Base-by-base conservation (phyloP, 1,140 invertebrate genomes). In the Drosophila setifemur region DNA sequence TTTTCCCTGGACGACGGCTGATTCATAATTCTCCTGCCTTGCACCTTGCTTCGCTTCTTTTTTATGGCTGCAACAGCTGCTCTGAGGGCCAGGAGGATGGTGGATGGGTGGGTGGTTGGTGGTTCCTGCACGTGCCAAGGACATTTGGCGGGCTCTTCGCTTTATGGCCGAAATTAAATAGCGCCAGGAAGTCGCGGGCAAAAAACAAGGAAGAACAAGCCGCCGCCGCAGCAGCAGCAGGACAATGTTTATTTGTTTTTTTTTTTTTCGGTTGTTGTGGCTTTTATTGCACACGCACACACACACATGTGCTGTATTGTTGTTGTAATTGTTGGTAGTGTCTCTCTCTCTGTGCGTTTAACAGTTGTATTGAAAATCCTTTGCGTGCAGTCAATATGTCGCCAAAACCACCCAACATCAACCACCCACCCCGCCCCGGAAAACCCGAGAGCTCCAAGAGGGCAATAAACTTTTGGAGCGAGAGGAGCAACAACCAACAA, bases 381-480 rank as follows among this genome's bases (percentile, higher is more conserved):
- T 88, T 88, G 83, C 83, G 83, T 88, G 77, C 67, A 81, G 71
- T 87, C 83, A 75, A 82, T 67, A 72, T 85, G 70, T 77, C 79
- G 64, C 50, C 54, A 35, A 33, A 29, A 26, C 35, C 33, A 1
- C 26, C 25, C 9, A n/a, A n/a, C n/a, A n/a, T n/a, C n/a, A n/a
- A n/a, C n/a, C n/a, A n/a, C n/a, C n/a, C n/a, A n/a, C n/a, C n/a
- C n/a, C n/a, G n/a, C n/a, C n/a, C n/a, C n/a, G n/a, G n/a, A n/a
- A 31, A 14, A 16, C 18, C 35, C 12, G 35, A 12, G 14, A 14
- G 25, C 53, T 50, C 71, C 73, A 71, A 67, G 8, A 73, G 81
- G 78, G 71, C 73, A 89, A 88, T 89, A 82, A 82, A 85, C 86
- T 88, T 55, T 57, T 58, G 11, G 11, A 39, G 50, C 31, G 25